Base-by-base conservation (phyloP, 2,888 invertebrate species). In the Volucella inanis region DNA sequence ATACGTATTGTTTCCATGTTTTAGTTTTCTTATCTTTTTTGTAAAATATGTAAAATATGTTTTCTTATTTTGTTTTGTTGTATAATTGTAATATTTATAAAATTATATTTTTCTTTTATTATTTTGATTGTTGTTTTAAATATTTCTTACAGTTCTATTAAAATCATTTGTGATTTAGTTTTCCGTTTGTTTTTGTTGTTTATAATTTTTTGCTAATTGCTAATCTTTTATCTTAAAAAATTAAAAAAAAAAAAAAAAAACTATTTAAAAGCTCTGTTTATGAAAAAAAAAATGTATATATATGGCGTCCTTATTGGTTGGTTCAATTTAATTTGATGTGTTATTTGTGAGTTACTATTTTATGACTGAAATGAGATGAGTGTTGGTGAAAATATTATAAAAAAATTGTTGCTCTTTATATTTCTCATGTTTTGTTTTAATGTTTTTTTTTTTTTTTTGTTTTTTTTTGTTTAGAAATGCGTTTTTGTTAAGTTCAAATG, bases 321-420 rank as follows among this genome's bases (percentile, higher is more conserved):
- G 52, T 83, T 82, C 62, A 62, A 31, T 31, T 52, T 62, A 41
- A 55, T 22, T 76, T 82, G 82, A 82, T 77, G 81, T 68, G 64
- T 67, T 45, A 68, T 77, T 82, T 79, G 74, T 79, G 79, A 74
- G 52, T 79, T 78, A 83, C 47, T 83, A 74, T 68, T 68, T 84
- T 84, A 84, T 84, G 84, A 84, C 84, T 84, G 80, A 84, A 84
- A 84, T 84, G 84, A 80, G 84, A 84, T 84, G 84, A 75, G 75
- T 64, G 61, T 75, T 80, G 45, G 71, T 84, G 55, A 75, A 57
- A 39, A 45, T 67, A 57, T 68, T 52, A 57, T 62, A 75, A 68
- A 31, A 31, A 31, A 31, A 31, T 31, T 31, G 31, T 31, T 31
- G 31, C 31, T 1, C 31, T 31, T 31, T 31, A 31, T 31, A 31